These are phyloP conservation scores for Drosophila borborema DNA, from an alignment of 2,888 invertebrate species.

Conservation along the genomic window DNA sequence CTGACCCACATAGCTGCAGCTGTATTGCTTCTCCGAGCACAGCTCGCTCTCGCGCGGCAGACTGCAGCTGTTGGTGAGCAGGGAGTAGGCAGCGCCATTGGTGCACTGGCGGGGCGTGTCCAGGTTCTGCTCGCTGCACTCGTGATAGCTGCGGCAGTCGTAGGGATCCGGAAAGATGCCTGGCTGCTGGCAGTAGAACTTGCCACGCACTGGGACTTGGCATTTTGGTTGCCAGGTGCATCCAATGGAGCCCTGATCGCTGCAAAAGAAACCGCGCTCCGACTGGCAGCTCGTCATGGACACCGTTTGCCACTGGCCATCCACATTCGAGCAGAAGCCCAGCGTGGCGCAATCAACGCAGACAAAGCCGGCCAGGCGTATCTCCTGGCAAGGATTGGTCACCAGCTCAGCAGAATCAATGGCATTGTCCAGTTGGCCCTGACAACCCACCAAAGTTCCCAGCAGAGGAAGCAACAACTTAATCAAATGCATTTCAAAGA, in stretches of 20 bases:
- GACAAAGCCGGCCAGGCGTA: slow-evolving; percentile 68
- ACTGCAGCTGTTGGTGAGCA: slow-evolving; percentile 63
- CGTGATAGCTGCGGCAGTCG: slow-evolving; percentile 81
- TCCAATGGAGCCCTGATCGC: slow-evolving; percentile 62
- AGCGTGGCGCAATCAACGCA: slow-evolving; percentile 72
- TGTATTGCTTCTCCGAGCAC: slow-evolving; percentile 70
- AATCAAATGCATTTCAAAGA: slow-evolving; percentile 47
- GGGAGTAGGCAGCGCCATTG: slow-evolving; percentile 72
- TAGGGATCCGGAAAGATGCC: slow-evolving; percentile 83
- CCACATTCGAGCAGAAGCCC: slow-evolving; percentile 66
- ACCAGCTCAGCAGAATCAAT: slow-evolving; percentile 46
- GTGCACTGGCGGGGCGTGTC: slow-evolving; percentile 65
- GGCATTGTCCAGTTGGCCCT: slow-evolving; percentile 11
- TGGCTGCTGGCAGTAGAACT: slow-evolving; percentile 72
- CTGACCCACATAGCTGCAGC: slow-evolving; percentile 69
- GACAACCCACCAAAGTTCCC: slow-evolving; percentile 4
- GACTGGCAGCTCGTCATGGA: slow-evolving; percentile 60
- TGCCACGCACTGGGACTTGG: slow-evolving; percentile 65
- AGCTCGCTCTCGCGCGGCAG: slow-evolving; percentile 52
- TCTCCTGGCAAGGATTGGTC: slow-evolving; percentile 71
- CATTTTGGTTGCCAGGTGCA: slow-evolving; percentile 69
- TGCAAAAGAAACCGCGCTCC: slow-evolving; percentile 69
- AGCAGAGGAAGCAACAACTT: slow-evolving; percentile 31
- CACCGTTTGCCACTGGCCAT: slow-evolving; percentile 63
- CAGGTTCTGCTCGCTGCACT: slow-evolving; percentile 66